These are phyloP conservation scores for Drosophila ironensis DNA, from an alignment of 1,140 invertebrate genomes.

Conservation along the genomic window DNA sequence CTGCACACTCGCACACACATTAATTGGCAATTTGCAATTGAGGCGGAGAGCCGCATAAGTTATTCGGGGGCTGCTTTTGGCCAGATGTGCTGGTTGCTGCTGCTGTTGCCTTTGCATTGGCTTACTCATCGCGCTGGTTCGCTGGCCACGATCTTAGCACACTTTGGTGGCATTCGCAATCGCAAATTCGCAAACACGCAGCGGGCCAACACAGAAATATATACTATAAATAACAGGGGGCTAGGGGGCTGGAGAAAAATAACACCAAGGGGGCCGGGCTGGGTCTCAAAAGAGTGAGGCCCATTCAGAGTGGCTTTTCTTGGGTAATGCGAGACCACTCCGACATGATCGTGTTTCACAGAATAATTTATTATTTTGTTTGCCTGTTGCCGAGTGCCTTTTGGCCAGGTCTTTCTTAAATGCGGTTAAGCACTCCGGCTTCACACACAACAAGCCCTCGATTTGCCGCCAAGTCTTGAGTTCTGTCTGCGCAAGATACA, in stretches of 20 bases:
- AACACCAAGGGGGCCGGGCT: conserved; percentile 1
- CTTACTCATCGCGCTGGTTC: conserved; percentile 70
- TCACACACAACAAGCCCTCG: conserved; percentile 6
- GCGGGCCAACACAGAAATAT: neutral
- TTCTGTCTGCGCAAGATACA: conserved; percentile 1
- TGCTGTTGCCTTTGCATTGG: conserved; percentile 1
- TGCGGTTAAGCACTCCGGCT: conserved; percentile 69
- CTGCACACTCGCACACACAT: conserved; percentile 50
- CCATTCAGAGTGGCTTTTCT: conserved; percentile 46
- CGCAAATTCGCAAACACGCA: conserved; percentile 8
- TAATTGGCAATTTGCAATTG: conserved; percentile 73
- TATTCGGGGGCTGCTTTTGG: conserved; percentile 62
- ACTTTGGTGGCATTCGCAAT: conserved; percentile 44
- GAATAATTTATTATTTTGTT: conserved; percentile 69
- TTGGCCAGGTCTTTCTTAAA: conserved; percentile 59
- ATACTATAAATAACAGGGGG: conserved; percentile 1
- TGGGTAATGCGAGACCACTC: conserved; percentile 70
- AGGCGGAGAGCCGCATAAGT: conserved; percentile 61
- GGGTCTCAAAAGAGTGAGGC: conserved; percentile 16
- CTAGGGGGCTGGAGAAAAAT: neutral
- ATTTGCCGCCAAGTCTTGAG: conserved; percentile 1
- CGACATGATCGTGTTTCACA: conserved; percentile 74
- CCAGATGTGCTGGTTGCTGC: conserved; percentile 53
- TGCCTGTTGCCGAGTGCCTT: conserved; percentile 31
- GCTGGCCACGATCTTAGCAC: conserved; percentile 65